Evolutionary conservation across 2,888 invertebrate species (phyloP), one percentile per base, ranked within the genome.

Genomic region (Nemotelus pantherinus): DNA sequence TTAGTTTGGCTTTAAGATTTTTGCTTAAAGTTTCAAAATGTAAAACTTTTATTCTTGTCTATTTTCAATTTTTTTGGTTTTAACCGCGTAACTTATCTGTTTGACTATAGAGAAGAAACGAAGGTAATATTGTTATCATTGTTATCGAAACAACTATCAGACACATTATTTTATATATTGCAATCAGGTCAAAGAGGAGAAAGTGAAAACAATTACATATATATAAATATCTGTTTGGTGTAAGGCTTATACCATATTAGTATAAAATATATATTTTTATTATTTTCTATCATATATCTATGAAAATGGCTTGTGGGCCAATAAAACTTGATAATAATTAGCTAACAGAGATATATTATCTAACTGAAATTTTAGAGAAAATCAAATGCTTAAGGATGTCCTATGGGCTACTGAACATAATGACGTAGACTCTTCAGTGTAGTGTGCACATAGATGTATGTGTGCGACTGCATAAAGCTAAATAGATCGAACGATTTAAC

Each of bases 181-280:
- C 60, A 74, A 74, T 74, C 74, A 74, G 74, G 74, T 74, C 47
- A 74, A 41, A 60, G 47, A 57, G 48, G 53, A 55, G 60, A 72
- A 72, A 25, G 25, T 25, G 25, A 25, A 25, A 25, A 25, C 25
- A 25, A 25, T 25, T 25, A 72, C 47, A 72, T 63, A 44, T 60
- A 74, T 74, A 74, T 70, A 70, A 55, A 70, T 70, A 74, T 74
- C 60, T 60, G 74, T 74, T 74, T 74, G 74, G 74, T 74, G 74
- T 74, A 74, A 74, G 74, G 74, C 74, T 74, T 74, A 60, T 74
- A 74, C 74, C 74, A 74, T 74, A 74, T 74, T 74, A 74, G 74
- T 60, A 74, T 74, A 74, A 74, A 72, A 60, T 74, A 70, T 74
- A 48, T 74, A 74, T 74, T 72, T 74, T 74, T 74, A 74, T 74